A percentile compares a stretch with the other conserved stretches of the same genome.
Evolutionary conservation across 2,797 vertebrate genomes (phyloP).

Genomic region (Leptodactylus fallax): DNA sequence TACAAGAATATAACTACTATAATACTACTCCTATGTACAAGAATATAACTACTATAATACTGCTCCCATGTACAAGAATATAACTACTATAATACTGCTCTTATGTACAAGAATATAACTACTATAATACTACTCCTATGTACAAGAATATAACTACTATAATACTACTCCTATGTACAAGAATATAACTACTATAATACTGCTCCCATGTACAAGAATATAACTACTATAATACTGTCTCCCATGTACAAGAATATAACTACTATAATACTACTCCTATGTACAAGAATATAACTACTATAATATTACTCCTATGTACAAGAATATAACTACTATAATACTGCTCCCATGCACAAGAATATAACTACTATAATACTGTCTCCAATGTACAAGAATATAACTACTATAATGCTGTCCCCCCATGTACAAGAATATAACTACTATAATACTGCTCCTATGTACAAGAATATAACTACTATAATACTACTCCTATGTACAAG

Average conservation of each 20-base stretch:
- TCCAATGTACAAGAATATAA: not conserved
- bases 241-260: slow-evolving; percentile 7
- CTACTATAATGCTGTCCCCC: not conserved
- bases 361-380: slow-evolving; percentile 1
- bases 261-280: not conserved
- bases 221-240: slow-evolving; percentile 1
- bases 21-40: not conserved
- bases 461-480: no score
- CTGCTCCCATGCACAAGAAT: not conserved
- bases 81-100: not conserved
- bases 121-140: no score
- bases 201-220: not conserved
- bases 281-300: slow-evolving; percentile 4
- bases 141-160: no score
- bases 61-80: not conserved
- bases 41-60: not conserved
- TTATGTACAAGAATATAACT: no score
- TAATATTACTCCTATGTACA: not conserved
- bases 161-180: not conserved
- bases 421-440: no score
- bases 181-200: not conserved
- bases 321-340: slow-evolving; percentile 5
- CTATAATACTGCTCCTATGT: no score
- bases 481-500: not conserved
- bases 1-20: not conserved